These are phyloP conservation scores for Alitta virens DNA, from an alignment of 2,888 invertebrate genomes.

Conservation along the genomic window DNA sequence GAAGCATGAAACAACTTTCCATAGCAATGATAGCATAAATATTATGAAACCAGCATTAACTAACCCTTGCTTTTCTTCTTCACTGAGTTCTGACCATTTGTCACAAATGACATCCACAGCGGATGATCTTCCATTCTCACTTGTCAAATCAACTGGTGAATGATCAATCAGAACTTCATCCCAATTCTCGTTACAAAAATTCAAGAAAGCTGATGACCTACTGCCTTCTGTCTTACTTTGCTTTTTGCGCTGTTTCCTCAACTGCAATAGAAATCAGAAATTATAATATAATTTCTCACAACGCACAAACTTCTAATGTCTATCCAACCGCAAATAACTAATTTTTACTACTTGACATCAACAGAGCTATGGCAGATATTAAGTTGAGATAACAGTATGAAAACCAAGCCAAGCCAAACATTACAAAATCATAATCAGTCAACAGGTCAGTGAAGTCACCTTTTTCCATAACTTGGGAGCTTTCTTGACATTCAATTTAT, in stretches of 20 bases:
- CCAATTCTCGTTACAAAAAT: slow-evolving; percentile 34
- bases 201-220: slow-evolving; percentile 32
- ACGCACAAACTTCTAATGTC: too few relatives aligned
- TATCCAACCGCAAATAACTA: too few relatives aligned
- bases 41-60: too few relatives aligned
- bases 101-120: slow-evolving; percentile 65
- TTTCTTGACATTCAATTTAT: slow-evolving; percentile 60
- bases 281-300: too few relatives aligned
- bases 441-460: too few relatives aligned
- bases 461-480: slow-evolving; percentile 65
- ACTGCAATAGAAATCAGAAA: slow-evolving; percentile 25
- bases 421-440: too few relatives aligned
- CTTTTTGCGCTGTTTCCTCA: slow-evolving; percentile 39
- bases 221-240: slow-evolving; percentile 9
- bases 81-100: slow-evolving; percentile 66
- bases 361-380: too few relatives aligned
- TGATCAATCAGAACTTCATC: slow-evolving; percentile 4
- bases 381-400: too few relatives aligned
- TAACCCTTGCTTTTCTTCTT: not conserved
- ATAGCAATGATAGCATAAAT: not conserved
- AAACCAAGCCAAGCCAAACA: too few relatives aligned
- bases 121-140: slow-evolving; percentile 32
- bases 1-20: not conserved
- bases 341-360: too few relatives aligned
- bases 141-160: not conserved